Conservation (phyloP, 2,888 invertebrate genomes). For the Julus scanicus region DNA sequence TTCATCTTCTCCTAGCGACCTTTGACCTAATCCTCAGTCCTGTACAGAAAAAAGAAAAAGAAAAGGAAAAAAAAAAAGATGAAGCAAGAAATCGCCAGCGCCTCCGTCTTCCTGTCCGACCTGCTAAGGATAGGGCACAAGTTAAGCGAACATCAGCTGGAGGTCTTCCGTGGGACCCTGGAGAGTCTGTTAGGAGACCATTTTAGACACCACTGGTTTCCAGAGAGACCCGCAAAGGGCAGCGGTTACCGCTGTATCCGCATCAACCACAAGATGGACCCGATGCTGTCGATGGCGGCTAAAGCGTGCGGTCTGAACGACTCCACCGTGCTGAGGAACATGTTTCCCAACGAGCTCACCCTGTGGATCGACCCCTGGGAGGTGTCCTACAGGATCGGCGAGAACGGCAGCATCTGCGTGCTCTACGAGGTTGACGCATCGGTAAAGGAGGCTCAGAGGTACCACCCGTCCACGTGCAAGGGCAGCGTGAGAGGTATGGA, state of each 20-base stretch:
- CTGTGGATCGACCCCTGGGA: conserved; percentile 82
- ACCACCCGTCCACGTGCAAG: conserved; percentile 59
- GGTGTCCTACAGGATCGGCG: conserved; percentile 76
- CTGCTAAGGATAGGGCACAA: conserved; percentile 65
- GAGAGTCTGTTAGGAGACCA: conserved; percentile 68
- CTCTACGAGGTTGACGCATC: conserved; percentile 67
- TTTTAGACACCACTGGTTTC: conserved; percentile 79
- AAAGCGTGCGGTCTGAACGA: conserved; percentile 73
- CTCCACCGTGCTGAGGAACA: conserved; percentile 69
- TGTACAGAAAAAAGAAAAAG: conserved; percentile 65
- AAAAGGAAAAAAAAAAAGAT: conserved; percentile 63
- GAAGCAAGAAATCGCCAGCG: conserved; percentile 70
- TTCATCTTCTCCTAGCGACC: neutral
- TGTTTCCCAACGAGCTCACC: conserved; percentile 77
- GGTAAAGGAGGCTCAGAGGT: conserved; percentile 53
- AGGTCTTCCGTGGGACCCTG: conserved; percentile 68
- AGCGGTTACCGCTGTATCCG: conserved; percentile 79
- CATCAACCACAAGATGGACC: conserved; percentile 78
- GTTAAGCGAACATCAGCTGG: conserved; percentile 65
- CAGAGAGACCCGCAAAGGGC: conserved; percentile 77
- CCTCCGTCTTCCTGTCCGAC: conserved; percentile 70
- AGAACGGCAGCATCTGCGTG: conserved; percentile 74
- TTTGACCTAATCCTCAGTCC: neutral
- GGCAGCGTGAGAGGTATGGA: conserved; percentile 60
- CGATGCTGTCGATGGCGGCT: conserved; percentile 75